These are phyloP conservation scores for Gymnocephalus cernua DNA, from an alignment of 2,113 vertebrate species.

Conservation along the genomic window DNA sequence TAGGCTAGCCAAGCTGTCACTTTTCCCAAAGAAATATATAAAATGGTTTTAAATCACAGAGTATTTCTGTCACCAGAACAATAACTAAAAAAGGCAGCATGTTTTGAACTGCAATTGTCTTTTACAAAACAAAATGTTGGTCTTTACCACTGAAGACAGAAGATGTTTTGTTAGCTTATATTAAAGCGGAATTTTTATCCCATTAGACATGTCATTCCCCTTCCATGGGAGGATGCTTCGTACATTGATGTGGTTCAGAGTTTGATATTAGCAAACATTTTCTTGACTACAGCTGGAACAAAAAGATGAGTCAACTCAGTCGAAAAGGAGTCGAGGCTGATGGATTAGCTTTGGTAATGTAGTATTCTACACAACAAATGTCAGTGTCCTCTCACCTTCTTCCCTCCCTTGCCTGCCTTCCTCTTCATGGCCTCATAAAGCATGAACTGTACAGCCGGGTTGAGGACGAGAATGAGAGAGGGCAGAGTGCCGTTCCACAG, in stretches of 20 bases:
- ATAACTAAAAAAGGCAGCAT: background rate
- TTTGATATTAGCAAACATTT: background rate
- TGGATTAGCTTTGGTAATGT: background rate
- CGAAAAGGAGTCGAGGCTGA: background rate
- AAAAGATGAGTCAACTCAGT: background rate
- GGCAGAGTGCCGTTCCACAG: constrained; percentile 87
- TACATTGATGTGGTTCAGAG: background rate
- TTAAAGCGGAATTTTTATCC: background rate
- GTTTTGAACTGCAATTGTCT: no score
- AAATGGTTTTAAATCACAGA: background rate
- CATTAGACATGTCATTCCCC: background rate
- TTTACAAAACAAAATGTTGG: no score
- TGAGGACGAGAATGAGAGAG: constrained; percentile 86
- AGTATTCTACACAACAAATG: background rate
- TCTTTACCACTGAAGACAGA: background rate
- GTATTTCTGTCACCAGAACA: background rate
- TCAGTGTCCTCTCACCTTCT: constrained; percentile 65
- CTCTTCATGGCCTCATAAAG: constrained; percentile 88
- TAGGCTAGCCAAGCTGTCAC: background rate
- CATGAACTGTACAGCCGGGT: constrained; percentile 88
- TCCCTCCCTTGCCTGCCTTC: constrained; percentile 76
- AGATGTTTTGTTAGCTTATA: background rate
- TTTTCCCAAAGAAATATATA: background rate
- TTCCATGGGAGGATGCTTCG: background rate
- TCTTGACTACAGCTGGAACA: background rate